Percentiles rank a stretch among this genome's conserved stretches.
These are phyloP conservation scores for Hyperoodon ampullatus DNA, from an alignment of 2,113 vertebrate genomes.

Conservation along the genomic window DNA sequence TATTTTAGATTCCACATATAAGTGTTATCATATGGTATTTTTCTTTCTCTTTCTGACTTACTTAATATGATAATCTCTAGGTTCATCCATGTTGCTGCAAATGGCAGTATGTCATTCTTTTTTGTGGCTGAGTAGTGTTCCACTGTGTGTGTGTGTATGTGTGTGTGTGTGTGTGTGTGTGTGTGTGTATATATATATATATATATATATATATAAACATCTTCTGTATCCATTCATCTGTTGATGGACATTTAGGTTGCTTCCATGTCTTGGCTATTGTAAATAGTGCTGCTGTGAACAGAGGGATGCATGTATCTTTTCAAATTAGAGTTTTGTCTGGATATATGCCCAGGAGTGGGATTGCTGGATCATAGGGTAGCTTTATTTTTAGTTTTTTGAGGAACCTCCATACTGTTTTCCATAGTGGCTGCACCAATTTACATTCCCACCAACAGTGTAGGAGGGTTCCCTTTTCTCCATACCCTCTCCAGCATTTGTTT, in stretches of 20 bases:
- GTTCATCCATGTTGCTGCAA: neutral
- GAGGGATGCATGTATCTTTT: neutral
- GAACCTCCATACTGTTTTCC: neutral
- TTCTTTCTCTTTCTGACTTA: neutral
- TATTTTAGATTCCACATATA: neutral
- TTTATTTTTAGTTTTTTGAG: neutral
- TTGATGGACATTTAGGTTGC: neutral
- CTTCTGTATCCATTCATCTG: too few species aligned
- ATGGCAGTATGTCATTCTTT: neutral
- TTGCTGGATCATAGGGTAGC: neutral
- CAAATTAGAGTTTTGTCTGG: neutral
- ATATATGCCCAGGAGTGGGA: too few species aligned
- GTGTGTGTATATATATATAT: too few species aligned
- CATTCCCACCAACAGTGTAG: neutral
- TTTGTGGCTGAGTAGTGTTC: neutral
- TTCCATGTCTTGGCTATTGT: neutral
- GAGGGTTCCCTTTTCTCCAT: neutral
- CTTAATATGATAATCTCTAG: neutral
- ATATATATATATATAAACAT: too few species aligned
- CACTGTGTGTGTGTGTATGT: fast-evolving
- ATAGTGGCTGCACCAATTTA: neutral
- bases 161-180: fast-evolving
- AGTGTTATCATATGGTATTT: neutral
- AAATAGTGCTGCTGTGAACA: neutral
- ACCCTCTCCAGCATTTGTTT: neutral